Percentiles rank a stretch among this genome's conserved stretches.
Evolutionary conservation across 1,140 invertebrate genomes (phyloP).

Genomic region (Drosophila pallidifrons): DNA sequence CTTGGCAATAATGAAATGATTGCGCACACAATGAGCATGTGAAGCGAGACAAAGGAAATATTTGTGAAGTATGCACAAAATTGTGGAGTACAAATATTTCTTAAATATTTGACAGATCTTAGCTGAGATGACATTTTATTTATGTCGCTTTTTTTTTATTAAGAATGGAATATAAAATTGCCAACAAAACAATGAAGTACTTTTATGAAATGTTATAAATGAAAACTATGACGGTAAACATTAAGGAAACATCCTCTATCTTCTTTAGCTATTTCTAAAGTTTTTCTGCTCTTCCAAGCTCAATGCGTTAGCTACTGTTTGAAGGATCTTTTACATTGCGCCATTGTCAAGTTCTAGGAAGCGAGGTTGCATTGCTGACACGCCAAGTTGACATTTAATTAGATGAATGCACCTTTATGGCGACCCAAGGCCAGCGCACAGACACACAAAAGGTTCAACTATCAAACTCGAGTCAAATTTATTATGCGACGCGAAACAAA

Average conservation of each 20-base stretch:
- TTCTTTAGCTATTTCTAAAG: no score
- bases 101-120: no score
- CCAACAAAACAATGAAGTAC: no score
- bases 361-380: conserved; percentile 17
- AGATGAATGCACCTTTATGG: conserved; percentile 39
- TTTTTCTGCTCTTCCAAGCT: no score
- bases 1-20: conserved; percentile 35
- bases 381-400: conserved; percentile 34
- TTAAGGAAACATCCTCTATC: no score
- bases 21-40: conserved; percentile 9
- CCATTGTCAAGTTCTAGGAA: conserved; percentile 6
- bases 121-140: no score
- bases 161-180: no score
- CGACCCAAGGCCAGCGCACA: conserved; percentile 25
- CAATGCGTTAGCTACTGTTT: no score
- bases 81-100: no score
- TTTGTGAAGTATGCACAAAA: conserved; percentile 5
- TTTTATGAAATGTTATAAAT: no score
- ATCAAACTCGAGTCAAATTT: conserved; percentile 46
- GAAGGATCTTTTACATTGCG: background rate
- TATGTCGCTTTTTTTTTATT: no score
- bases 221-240: no score
- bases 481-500: conserved; percentile 47
- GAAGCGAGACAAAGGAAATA: conserved; percentile 4
- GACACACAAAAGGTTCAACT: conserved; percentile 21